Conservation (phyloP, 2,888 invertebrate genomes). For the Trissonchulus sp. region DNA sequence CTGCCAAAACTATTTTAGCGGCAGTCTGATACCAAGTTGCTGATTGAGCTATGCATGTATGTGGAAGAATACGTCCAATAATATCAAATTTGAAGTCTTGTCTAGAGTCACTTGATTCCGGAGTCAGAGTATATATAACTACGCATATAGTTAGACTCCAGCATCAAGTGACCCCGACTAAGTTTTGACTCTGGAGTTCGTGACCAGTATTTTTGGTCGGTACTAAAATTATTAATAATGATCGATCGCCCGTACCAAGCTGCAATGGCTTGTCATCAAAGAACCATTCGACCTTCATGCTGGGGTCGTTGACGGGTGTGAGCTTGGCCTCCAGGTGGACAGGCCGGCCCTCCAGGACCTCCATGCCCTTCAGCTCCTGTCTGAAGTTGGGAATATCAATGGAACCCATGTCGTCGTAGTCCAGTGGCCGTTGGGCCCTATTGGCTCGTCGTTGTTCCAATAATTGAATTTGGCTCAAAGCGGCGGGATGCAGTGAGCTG, state of each 20-base stretch:
- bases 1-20: too few species aligned
- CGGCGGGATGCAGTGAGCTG: constrained; percentile 73
- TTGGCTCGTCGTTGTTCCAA: constrained; percentile 61
- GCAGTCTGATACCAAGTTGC: too few species aligned
- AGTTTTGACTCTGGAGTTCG: too few species aligned
- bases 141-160: too few species aligned
- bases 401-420: constrained; percentile 6
- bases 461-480: constrained; percentile 79
- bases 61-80: too few species aligned
- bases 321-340: constrained; percentile 89
- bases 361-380: constrained; percentile 79
- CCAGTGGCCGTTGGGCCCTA: neutral
- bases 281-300: constrained; percentile 91
- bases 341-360: constrained; percentile 85
- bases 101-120: too few species aligned
- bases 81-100: too few species aligned
- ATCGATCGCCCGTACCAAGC: constrained; percentile 40
- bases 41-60: too few species aligned
- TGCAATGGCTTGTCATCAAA: constrained; percentile 75
- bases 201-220: too few species aligned
- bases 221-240: too few species aligned
- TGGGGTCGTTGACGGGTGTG: constrained; percentile 85
- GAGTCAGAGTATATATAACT: too few species aligned
- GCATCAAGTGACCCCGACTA: too few species aligned
- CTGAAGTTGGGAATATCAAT: constrained; percentile 70